These are phyloP conservation scores for Pyrrhosoma nymphula DNA, from an alignment of 2,888 invertebrate genomes.

Conservation along the genomic window DNA sequence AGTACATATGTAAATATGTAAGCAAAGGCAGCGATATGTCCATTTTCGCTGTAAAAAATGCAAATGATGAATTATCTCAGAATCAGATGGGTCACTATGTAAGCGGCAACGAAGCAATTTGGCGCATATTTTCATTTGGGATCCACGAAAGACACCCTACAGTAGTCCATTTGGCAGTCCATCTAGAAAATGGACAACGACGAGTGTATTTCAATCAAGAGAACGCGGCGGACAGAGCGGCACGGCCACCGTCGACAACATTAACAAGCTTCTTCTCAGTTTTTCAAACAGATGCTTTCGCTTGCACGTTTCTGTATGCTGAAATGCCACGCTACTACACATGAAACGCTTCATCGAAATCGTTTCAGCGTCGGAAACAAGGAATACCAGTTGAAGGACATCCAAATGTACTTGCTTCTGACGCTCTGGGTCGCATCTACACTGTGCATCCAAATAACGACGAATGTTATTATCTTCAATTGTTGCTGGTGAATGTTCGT, in stretches of 20 bases:
- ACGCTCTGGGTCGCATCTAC: constrained; percentile 75
- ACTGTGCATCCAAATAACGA: constrained; percentile 75
- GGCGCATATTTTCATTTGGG: not conserved
- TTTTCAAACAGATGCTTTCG: constrained; percentile 70
- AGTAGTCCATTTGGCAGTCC: constrained; percentile 69
- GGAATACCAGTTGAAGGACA: not conserved
- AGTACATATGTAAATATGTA: too few species aligned
- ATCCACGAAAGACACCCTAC: not conserved
- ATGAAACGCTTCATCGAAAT: constrained; percentile 60
- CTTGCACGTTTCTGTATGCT: constrained; percentile 74
- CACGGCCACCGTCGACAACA: constrained; percentile 67
- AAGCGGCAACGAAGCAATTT: not conserved
- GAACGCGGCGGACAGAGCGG: constrained; percentile 68
- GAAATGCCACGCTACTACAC: constrained; percentile 75
- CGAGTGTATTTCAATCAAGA: not conserved
- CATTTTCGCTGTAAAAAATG: not conserved
- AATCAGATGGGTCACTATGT: constrained; percentile 72
- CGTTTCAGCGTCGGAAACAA: constrained; percentile 73
- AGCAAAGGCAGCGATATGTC: constrained; percentile 76
- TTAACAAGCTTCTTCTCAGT: constrained; percentile 68
- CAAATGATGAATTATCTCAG: constrained; percentile 70
- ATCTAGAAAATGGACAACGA: constrained; percentile 67
- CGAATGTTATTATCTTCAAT: constrained; percentile 75
- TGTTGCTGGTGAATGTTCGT: constrained; percentile 74
- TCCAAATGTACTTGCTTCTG: constrained; percentile 74